Evolutionary conservation across 2,797 vertebrate genomes (phyloP), one percentile per base, ranked within the genome.

Genomic region (Jordanella pulchra): DNA sequence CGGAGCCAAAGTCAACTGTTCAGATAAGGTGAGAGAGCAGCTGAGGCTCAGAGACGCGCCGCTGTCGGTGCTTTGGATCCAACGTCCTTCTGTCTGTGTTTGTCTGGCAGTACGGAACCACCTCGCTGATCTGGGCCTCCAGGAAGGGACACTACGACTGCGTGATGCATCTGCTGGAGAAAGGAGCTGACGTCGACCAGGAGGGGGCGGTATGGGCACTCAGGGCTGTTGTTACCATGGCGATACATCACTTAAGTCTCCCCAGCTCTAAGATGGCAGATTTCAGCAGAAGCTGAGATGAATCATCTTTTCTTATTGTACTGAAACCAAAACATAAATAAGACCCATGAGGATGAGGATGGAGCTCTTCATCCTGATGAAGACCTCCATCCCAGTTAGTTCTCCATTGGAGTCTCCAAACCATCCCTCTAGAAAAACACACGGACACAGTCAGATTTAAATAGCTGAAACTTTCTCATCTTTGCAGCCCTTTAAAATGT

Each of bases 1-100:
- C 21, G 97, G 96, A 58, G 97, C 97, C 25, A 99, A 99, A 81
- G 97, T 97, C 91, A 99, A 99, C 93, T 99, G 98, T 85, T 99
- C 97, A 35, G 98, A 99, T 84, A 99, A 98, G 96, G 98, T 99
- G 78, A 77, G 7, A 1, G 1, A 21, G 21, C 53, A 18, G 5
- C 35, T n/a, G 42, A 58, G 18, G 7, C 10, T 25, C 25, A 56
- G 23, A 25, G 27, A 28, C 27, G n/a, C 12, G 10, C n/a, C 23
- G n/a, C 54, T 14, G n/a, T 56, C 12, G 15, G 54, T 4, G 27
- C 9, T 11, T 55, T 12, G n/a, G 13, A 47, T 3, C 45, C 4
- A 15, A 47, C 13, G 15, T n/a, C 21, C 10, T 1, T 27, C 54
- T 66, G 44, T 77, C 47, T 77, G 28, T 75, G 64, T 75, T 18